Evolutionary conservation across 2,113 vertebrate species (phyloP).

Genomic region (Ascaphus truei): DNA sequence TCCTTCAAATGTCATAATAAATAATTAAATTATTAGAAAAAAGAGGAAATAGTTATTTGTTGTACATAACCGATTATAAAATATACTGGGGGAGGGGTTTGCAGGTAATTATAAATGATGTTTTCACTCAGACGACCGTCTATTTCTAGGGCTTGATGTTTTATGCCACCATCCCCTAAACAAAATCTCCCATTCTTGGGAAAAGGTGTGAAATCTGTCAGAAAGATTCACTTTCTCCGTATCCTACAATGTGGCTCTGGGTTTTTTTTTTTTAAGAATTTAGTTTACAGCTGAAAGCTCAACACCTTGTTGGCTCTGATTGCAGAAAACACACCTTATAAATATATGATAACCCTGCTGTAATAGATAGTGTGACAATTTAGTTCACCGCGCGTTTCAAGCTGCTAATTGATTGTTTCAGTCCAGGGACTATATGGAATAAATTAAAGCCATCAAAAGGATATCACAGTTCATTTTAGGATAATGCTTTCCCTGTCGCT

Average conservation of each 20-base stretch:
- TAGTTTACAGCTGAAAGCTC: slow-evolving; percentile 57
- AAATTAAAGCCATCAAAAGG: slow-evolving; percentile 54
- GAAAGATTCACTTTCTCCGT: background rate
- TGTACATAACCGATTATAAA: too few species aligned
- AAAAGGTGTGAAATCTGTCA: slow-evolving; percentile 41
- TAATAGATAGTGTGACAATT: slow-evolving; percentile 68
- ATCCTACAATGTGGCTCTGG: too few species aligned
- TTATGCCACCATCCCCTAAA: slow-evolving; percentile 4
- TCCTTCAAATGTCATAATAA: too few species aligned
- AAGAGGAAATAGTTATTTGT: too few species aligned
- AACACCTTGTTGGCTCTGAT: slow-evolving; percentile 64
- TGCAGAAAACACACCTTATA: slow-evolving; percentile 64
- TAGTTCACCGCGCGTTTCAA: slow-evolving; percentile 63
- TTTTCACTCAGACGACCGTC: background rate
- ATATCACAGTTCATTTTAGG: slow-evolving; percentile 50
- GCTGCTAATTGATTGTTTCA: slow-evolving; percentile 67
- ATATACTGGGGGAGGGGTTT: too few species aligned
- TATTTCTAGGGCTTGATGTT: slow-evolving; percentile 1
- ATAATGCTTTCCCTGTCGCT: slow-evolving; percentile 44
- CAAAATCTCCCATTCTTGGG: slow-evolving; percentile 9
- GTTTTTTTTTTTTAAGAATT: slow-evolving; percentile 49
- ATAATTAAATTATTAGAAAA: too few species aligned
- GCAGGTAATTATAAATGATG: too few species aligned
- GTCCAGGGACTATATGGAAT: slow-evolving; percentile 54
- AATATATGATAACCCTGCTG: slow-evolving; percentile 64